Conservation (phyloP, 2,797 vertebrate species). For the Eremophila alpestris region DNA sequence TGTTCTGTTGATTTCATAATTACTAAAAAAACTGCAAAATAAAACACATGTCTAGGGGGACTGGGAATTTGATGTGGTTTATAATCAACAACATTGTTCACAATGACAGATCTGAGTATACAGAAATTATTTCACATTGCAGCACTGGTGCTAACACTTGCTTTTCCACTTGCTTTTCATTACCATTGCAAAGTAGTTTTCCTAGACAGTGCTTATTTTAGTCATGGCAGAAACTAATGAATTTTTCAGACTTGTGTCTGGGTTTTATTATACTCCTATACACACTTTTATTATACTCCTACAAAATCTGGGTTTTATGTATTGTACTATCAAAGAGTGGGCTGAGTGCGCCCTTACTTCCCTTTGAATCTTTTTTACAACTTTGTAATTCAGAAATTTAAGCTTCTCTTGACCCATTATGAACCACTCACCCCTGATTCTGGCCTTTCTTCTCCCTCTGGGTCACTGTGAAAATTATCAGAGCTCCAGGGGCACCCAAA, state of each 20-base stretch:
- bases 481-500: not conserved
- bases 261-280: constrained; percentile 62
- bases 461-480: not conserved
- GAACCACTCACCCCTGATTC: not conserved
- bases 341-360: constrained; percentile 26
- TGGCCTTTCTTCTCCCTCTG: not conserved
- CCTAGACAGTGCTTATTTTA: constrained; percentile 64
- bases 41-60: constrained; percentile 56
- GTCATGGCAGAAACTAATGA: constrained; percentile 55
- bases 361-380: constrained; percentile 60
- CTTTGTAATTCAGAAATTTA: constrained; percentile 63
- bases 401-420: constrained; percentile 1
- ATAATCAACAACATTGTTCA: constrained; percentile 72
- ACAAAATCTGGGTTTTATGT: constrained; percentile 49
- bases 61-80: constrained; percentile 56
- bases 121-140: constrained; percentile 38
- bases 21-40: constrained; percentile 52
- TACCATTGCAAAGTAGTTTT: constrained; percentile 57
- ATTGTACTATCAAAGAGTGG: constrained; percentile 27
- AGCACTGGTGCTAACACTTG: constrained; percentile 53
- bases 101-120: constrained; percentile 41
- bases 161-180: constrained; percentile 54
- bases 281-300: constrained; percentile 69
- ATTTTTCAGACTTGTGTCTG: constrained; percentile 63
- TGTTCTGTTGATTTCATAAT: constrained; percentile 60